Evolutionary conservation across 2,797 vertebrate species (phyloP).

Genomic region (Hafferia zeledoni): DNA sequence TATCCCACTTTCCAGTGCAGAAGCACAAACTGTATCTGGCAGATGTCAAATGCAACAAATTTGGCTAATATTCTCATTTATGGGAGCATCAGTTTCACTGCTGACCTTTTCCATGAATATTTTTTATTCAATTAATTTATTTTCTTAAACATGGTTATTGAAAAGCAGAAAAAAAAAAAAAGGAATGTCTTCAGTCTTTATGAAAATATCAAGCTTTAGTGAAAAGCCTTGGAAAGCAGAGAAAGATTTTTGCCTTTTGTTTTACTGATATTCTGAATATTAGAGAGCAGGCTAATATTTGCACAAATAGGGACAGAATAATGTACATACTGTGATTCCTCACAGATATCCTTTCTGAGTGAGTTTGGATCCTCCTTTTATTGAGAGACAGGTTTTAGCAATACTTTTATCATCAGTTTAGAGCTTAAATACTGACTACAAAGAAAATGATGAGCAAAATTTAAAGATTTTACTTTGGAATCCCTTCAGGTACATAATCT

Average conservation of each 20-base stretch:
- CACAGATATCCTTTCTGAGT: not conserved
- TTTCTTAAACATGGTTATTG: not conserved
- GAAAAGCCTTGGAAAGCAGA: not conserved
- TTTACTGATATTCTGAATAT: not conserved
- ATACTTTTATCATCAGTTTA: not conserved
- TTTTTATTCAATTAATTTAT: not conserved
- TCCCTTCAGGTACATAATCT: not conserved
- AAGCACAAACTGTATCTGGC: not conserved
- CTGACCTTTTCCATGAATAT: not conserved
- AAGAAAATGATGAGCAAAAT: not conserved
- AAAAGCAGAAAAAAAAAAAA: not conserved
- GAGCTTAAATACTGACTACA: not conserved
- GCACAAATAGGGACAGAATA: not conserved
- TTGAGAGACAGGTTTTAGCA: not conserved
- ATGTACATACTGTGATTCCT: accelerated
- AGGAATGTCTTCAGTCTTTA: not conserved
- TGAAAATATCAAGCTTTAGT: not conserved
- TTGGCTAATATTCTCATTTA: not conserved
- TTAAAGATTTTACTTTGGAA: not conserved
- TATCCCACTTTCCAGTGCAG: not conserved
- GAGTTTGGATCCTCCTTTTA: not conserved
- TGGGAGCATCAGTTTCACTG: not conserved
- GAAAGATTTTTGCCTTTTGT: not conserved
- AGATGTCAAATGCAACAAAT: not conserved
- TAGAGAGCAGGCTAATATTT: not conserved